A percentile compares a stretch with the other conserved stretches of the same genome.
phyloP scores from a whole-genome alignment of 2,113 vertebrate genomes.

The Chionodraco myersi region DNA sequence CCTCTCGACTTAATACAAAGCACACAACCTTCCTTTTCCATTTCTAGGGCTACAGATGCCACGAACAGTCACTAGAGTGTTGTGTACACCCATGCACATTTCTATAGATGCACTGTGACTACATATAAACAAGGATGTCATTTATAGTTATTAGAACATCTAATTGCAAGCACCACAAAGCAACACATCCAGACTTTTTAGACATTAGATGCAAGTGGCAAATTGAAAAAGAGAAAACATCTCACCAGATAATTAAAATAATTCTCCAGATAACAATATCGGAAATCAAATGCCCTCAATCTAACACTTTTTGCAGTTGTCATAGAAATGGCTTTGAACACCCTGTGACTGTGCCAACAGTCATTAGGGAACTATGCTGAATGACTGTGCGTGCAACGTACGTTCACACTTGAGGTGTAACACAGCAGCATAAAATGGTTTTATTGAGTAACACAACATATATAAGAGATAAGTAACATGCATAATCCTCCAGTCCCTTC shows the following conservation, averaged over 20 bases:
- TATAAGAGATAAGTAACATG: neutral
- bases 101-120: neutral
- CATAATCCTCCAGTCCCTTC: neutral
- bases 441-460: neutral
- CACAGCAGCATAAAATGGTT: neutral
- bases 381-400: too few species aligned
- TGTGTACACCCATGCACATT: neutral
- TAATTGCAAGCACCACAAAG: neutral
- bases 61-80: neutral
- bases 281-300: neutral
- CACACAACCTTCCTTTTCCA: neutral
- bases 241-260: neutral
- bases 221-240: neutral
- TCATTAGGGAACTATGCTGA: too few species aligned
- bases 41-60: neutral
- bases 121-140: constrained; percentile 2
- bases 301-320: neutral
- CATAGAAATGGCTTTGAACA: neutral
- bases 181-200: neutral
- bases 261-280: constrained; percentile 20
- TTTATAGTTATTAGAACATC: constrained; percentile 25
- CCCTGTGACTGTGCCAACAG: too few species aligned
- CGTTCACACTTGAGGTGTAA: too few species aligned
- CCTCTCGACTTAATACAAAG: neutral
- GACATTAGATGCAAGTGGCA: neutral